Evolutionary conservation across 2,113 vertebrate genomes (phyloP).

Genomic region (Saccopteryx bilineata): DNA sequence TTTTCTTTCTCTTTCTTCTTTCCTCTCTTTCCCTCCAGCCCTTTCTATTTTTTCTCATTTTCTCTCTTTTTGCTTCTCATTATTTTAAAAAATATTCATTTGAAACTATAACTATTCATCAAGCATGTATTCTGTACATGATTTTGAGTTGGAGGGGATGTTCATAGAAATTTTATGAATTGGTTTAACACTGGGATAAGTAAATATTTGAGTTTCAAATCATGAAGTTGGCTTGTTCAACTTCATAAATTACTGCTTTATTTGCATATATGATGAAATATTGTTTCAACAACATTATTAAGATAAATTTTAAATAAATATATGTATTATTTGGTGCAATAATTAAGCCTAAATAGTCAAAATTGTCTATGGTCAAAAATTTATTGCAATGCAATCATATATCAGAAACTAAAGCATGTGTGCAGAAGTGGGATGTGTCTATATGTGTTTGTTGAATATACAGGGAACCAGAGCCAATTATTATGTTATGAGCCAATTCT

Average conservation of each 20-base stretch:
- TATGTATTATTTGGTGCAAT: background rate
- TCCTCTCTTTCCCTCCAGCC: background rate
- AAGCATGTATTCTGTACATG: background rate
- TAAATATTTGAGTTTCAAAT: background rate
- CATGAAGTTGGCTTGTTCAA: background rate
- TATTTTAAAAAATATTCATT: background rate
- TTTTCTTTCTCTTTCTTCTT: background rate
- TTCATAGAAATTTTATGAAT: background rate
- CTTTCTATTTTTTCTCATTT: background rate
- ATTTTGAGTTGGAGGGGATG: background rate
- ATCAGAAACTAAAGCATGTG: background rate
- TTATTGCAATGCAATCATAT: background rate
- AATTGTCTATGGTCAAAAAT: background rate
- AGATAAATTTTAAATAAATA: slow-evolving; percentile 37
- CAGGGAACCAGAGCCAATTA: background rate
- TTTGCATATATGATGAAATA: slow-evolving; percentile 29
- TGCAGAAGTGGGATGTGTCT: accelerated
- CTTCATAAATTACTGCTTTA: background rate
- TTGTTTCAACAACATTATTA: slow-evolving; percentile 25
- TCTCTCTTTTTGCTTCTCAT: background rate
- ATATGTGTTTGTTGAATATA: background rate
- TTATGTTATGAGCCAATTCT: background rate
- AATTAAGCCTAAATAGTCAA: slow-evolving; percentile 5
- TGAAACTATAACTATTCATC: background rate
- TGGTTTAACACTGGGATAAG: background rate